Evolutionary conservation across 2,113 vertebrate species (phyloP), one percentile per base, ranked within the genome.

Genomic region (Pelodiscus sinensis): DNA sequence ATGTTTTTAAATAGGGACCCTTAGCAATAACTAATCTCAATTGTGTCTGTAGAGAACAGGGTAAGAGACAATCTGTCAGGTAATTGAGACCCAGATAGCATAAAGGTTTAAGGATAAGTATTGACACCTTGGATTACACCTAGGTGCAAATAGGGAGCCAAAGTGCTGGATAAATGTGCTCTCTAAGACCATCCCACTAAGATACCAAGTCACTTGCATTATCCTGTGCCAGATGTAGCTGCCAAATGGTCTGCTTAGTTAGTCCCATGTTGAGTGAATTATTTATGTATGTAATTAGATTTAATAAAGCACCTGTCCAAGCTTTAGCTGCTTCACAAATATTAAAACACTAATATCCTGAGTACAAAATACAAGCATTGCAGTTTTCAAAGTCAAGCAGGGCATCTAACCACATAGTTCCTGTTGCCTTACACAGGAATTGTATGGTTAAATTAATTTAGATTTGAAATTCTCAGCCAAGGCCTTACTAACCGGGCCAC

Each of bases 331-430:
- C 13, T 44, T 24, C 44, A 77, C 73, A 44, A 50, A 50, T 35
- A 77, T 77, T 77, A 50, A 50, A 77, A 50, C 73, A 50, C 38
- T 77, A 77, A 44, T 75, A 50, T 25, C 38, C 73, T 77, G 24
- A 15, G 12, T 77, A 77, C 24, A 25, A 27, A 50, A 44, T 50
- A 44, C 93, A 95, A 96, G 94, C 35, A 73, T 86, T 94, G 86
- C 6, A 51, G 77, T 94, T 92, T 81, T 85, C 90, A 94, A 94
- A 88, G 92, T 90, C 73, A 83, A 83, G 81, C 3, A 58, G 57
- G 90, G 65, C 79, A 77, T 85, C 78, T 52, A 21, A 18, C 65
- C 88, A 57, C 31, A 58, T 83, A 71, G 92, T 96, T 92, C 87
- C 71, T 83, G 57, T 55, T 51, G 24, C 21, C 14, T 79, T 86